Evolutionary conservation across 2,888 invertebrate species (phyloP).

Genomic region (Isotomurus palustris): DNA sequence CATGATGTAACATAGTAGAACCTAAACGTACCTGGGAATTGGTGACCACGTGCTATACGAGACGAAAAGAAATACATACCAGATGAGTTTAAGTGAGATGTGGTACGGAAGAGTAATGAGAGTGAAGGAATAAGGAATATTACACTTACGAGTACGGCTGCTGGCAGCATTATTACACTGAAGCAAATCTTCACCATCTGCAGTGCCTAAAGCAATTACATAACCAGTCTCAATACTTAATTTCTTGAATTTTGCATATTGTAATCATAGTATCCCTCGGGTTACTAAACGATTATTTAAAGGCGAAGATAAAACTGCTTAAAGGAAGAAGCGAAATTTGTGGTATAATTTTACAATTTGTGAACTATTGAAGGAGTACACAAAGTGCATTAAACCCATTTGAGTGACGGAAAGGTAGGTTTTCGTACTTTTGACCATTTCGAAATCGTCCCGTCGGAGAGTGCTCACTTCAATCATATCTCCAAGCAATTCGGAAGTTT

Average conservation of each 20-base stretch:
- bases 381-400: neutral
- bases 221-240: constrained; percentile 8
- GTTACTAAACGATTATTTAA: neutral
- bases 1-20: too few relatives aligned
- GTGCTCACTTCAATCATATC: constrained; percentile 71
- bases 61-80: too few relatives aligned
- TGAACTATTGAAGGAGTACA: neutral
- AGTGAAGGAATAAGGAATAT: too few relatives aligned
- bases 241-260: constrained; percentile 1
- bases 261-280: too few relatives aligned
- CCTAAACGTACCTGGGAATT: constrained; percentile 61
- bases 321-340: too few relatives aligned
- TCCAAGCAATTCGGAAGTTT: constrained; percentile 64
- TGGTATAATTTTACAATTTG: neutral
- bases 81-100: too few relatives aligned
- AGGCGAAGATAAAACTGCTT: too few relatives aligned
- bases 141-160: constrained; percentile 58
- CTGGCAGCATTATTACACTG: constrained; percentile 71
- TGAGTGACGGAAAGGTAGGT: neutral
- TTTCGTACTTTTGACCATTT: constrained; percentile 57
- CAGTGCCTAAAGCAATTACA: constrained; percentile 52
- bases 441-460: constrained; percentile 65
- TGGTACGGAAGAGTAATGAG: too few relatives aligned
- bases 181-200: constrained; percentile 77
- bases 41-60: constrained; percentile 50